Conservation (phyloP, 2,888 invertebrate species). For the Caenorhabditis doughertyi region DNA sequence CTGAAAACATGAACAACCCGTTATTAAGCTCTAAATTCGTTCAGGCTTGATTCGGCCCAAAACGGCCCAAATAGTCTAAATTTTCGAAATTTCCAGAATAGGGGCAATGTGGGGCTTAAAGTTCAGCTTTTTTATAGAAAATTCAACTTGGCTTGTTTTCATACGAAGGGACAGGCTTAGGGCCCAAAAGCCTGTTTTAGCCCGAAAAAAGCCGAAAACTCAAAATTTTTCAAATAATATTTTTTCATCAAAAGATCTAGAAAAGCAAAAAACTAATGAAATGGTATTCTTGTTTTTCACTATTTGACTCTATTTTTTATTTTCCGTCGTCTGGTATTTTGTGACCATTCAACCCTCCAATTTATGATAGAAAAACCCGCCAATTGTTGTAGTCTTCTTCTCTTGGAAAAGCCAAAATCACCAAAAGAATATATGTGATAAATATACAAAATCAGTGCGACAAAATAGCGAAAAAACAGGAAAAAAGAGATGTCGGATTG, state of each 20-base stretch:
- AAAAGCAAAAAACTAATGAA: too few species aligned
- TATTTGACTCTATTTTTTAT: not conserved
- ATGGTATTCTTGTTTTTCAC: not conserved
- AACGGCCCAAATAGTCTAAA: too few species aligned
- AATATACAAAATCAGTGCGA: not conserved
- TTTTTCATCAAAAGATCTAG: not conserved
- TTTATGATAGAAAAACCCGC: conserved; percentile 30
- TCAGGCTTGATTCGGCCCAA: not conserved
- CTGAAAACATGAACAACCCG: too few species aligned
- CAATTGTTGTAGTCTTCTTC: conserved; percentile 45
- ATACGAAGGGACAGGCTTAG: too few species aligned
- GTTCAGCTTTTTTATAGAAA: not conserved
- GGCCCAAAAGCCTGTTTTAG: not conserved
- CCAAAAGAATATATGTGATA: not conserved
- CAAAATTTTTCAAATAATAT: not conserved
- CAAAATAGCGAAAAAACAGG: too few species aligned
- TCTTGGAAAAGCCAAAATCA: not conserved
- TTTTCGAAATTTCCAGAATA: not conserved
- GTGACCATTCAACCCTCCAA: conserved; percentile 17
- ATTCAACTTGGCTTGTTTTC: too few species aligned
- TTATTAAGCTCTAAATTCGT: too few species aligned
- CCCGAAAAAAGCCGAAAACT: not conserved
- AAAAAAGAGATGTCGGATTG: too few species aligned
- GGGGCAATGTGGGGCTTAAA: not conserved
- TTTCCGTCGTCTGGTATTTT: too few species aligned